Percentiles rank a stretch among this genome's conserved stretches.
Conservation (phyloP, 1,140 invertebrate genomes). For the Lutraria rhynchaena region DNA sequence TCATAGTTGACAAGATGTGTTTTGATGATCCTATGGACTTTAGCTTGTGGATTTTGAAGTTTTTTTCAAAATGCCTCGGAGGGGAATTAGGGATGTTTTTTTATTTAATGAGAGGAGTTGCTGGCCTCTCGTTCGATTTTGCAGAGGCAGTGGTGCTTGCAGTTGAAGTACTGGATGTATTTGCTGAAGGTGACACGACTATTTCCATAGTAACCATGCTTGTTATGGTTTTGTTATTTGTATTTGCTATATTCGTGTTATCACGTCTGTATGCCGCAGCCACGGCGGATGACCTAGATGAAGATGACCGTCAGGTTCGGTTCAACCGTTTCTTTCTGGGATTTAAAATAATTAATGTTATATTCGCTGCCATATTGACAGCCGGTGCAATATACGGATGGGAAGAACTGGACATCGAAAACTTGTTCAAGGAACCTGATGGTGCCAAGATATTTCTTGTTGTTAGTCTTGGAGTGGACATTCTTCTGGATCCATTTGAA, state of each 20-base stretch:
- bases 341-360: not conserved
- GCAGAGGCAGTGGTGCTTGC: not conserved
- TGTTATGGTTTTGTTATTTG: not conserved
- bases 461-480: not conserved
- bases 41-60: not conserved
- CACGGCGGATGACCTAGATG: not conserved
- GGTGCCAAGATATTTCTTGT: conserved; percentile 1
- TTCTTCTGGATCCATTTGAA: conserved; percentile 1
- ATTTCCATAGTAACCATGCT: not conserved
- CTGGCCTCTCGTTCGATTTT: not conserved
- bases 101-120: not conserved
- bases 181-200: not conserved
- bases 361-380: not conserved
- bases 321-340: conserved; percentile 6
- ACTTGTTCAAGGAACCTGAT: not conserved
- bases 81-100: not conserved
- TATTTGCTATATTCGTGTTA: not conserved
- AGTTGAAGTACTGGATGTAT: not conserved
- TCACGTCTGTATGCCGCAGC: not conserved
- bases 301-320: too few relatives aligned
- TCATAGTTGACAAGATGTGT: too few relatives aligned
- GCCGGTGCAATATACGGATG: conserved; percentile 8
- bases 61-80: conserved; percentile 1
- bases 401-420: not conserved
- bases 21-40: not conserved